Base-by-base conservation (phyloP, 2,113 vertebrate genomes). In the Cyphomyrus discorhynchus region DNA sequence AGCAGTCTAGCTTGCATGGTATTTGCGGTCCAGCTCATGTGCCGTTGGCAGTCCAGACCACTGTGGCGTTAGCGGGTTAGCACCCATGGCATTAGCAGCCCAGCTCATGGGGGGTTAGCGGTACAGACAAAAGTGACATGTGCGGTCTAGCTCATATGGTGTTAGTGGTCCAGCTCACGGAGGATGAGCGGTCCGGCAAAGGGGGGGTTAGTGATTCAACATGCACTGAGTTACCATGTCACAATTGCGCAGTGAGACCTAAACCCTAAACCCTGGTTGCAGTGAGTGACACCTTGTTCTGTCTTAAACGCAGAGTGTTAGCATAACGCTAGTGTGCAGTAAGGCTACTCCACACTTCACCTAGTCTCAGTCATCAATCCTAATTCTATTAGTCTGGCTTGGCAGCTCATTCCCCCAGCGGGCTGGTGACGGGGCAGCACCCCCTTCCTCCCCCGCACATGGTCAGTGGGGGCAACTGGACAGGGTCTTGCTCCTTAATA, bases 311-410 rank as follows among this genome's bases (percentile, higher is more conserved):
- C 94, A 93, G 88, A 90, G 93, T 93, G 93, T 89, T 89, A 94
- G 94, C 80, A 88, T 87, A 58, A 94, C 93, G 94, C 94, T 94
- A 92, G 95, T 92, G 95, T 93, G 94, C 95, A 96, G 96, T 93
- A 95, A 96, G 96, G 96, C 93, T 94, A 96, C 96, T 95, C 91
- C 94, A 93, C 95, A 95, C 96, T 96, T 95, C 94, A 94, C 92
- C 94, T 83, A 93, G 90, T 94, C 96, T 96, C 98, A 97, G 98
- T 98, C 95, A 96, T 97, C 98, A 98, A 97, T 99, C 98, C 98
- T 98, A 97, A 96, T 96, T 98, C 97, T 96, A 97, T 99, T 98
- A 99, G 97, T 96, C 95, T 95, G 96, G 91, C 96, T 94, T 97
- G 98, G 97, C 98, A 98, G 97, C 96, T 98, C 97, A 97, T 96